Conservation (phyloP, 2,888 invertebrate species). For the Syrphus vitripennis region DNA sequence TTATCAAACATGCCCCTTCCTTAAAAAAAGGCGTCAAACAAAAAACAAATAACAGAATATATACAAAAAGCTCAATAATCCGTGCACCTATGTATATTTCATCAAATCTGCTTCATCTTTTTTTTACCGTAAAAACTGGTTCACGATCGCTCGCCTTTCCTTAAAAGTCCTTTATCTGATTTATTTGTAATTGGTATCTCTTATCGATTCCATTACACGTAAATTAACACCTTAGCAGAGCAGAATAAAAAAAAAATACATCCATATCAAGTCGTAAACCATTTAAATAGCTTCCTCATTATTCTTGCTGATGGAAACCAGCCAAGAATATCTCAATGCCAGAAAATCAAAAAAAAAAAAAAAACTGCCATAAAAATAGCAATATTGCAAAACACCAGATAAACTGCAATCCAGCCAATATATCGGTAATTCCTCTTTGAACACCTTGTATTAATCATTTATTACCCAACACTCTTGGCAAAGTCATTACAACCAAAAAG, state of each 20-base stretch:
- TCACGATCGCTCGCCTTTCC: not conserved
- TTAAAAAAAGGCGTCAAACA: too few relatives aligned
- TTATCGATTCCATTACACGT: not conserved
- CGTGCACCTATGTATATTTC: too few relatives aligned
- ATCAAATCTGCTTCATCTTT: not conserved
- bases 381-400: slow-evolving; percentile 22
- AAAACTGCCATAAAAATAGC: not conserved
- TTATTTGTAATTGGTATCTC: not conserved
- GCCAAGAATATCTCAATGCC: slow-evolving; percentile 19
- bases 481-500: slow-evolving; percentile 38
- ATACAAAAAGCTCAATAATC: too few relatives aligned
- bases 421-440: slow-evolving; percentile 20
- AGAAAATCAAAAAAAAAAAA: not conserved
- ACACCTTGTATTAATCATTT: slow-evolving; percentile 52
- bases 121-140: not conserved
- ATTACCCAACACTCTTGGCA: slow-evolving; percentile 56
- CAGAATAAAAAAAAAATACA: not conserved
- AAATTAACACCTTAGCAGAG: slow-evolving; percentile 7
- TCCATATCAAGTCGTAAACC: slow-evolving; percentile 19
- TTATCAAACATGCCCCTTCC: too few relatives aligned
- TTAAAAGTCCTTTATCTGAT: not conserved
- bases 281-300: slow-evolving; percentile 35
- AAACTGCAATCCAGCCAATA: slow-evolving; percentile 1
- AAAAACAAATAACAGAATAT: too few relatives aligned
- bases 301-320: slow-evolving; percentile 22